A percentile compares a stretch with the other conserved stretches of the same genome.
Evolutionary conservation across 2,113 vertebrate genomes (phyloP).

Genomic region (Osmerus eperlanus): DNA sequence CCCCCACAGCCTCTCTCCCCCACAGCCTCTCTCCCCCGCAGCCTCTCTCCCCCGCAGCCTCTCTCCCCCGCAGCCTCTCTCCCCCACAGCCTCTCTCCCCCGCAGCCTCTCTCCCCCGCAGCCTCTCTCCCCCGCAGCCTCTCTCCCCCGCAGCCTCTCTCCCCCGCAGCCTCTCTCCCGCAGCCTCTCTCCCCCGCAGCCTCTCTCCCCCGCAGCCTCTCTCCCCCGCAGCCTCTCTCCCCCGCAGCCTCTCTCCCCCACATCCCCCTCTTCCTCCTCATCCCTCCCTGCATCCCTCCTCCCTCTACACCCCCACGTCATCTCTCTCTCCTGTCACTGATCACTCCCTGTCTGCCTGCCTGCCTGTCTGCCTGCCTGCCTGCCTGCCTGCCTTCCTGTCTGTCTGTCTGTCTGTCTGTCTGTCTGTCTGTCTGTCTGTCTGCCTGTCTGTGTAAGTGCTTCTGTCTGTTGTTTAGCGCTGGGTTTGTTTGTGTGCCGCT

Average conservation of each 20-base stretch:
- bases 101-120: neutral
- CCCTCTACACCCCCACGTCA: neutral
- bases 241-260: neutral
- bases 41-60: too few relatives aligned
- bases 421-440: neutral
- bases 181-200: conserved; percentile 6
- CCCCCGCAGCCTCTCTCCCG: conserved; percentile 13
- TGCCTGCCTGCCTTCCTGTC: too few relatives aligned
- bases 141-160: neutral
- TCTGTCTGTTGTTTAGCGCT: neutral
- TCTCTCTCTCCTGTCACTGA: neutral
- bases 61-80: conserved; percentile 18
- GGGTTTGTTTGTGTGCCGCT: too few relatives aligned
- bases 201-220: conserved; percentile 18
- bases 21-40: conserved; percentile 8
- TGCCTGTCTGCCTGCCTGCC: too few relatives aligned
- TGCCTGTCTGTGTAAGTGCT: neutral
- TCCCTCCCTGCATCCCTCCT: conserved; percentile 7
- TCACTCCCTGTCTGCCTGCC: neutral
- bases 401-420: too few relatives aligned
- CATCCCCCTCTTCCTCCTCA: neutral
- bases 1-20: conserved; percentile 15
- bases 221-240: conserved; percentile 12
- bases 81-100: conserved; percentile 12
- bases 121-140: conserved; percentile 21